These are phyloP conservation scores for Rissa tridactyla DNA, from an alignment of 2,113 vertebrate genomes.

Conservation along the genomic window DNA sequence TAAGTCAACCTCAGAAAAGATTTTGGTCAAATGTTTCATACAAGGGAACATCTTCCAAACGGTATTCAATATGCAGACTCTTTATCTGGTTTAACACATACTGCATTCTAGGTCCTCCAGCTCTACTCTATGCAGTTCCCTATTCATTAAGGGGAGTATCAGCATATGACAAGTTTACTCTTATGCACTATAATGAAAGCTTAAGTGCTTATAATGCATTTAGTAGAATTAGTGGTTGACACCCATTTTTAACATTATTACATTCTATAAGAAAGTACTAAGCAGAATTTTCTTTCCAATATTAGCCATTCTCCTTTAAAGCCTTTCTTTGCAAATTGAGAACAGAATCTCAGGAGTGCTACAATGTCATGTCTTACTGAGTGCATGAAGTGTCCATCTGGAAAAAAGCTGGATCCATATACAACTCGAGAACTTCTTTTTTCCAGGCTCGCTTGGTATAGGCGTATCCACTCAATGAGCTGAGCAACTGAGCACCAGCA, in stretches of 20 bases:
- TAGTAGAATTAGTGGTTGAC: not conserved
- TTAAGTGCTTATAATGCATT: not conserved
- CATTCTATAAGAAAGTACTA: not conserved
- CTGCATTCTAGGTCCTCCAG: not conserved
- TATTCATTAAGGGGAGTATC: not conserved
- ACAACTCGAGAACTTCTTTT: constrained; percentile 93
- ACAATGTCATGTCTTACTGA: constrained; percentile 76
- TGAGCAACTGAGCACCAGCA: constrained; percentile 89
- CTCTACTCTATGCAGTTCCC: not conserved
- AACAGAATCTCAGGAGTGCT: not conserved
- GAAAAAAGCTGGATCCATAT: constrained; percentile 94
- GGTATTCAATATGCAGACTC: not conserved
- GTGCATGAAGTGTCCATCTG: constrained; percentile 91
- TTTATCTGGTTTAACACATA: not conserved
- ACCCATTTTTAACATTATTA: not conserved
- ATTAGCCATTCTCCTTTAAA: not conserved
- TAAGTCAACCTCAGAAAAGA: not conserved
- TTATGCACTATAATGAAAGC: not conserved
- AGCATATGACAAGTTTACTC: not conserved
- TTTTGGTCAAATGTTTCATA: not conserved
- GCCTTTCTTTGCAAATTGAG: not conserved
- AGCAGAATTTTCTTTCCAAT: not conserved
- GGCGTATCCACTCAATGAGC: constrained; percentile 94
- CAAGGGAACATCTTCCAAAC: not conserved
- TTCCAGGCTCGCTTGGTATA: constrained; percentile 96